Evolutionary conservation across 2,888 invertebrate genomes (phyloP), one percentile per base, ranked within the genome.

Genomic region (Erebia palarica): DNA sequence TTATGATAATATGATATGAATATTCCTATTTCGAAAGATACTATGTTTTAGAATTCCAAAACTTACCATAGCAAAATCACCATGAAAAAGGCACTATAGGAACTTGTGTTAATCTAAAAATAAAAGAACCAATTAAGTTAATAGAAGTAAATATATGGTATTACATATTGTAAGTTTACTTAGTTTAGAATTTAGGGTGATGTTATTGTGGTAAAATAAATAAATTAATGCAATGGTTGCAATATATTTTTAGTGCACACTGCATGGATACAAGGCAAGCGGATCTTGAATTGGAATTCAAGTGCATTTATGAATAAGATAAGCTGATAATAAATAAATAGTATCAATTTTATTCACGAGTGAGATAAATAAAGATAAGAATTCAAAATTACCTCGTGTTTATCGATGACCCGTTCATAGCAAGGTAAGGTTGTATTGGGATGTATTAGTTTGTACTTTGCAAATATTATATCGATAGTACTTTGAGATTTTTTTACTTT

Each of bases 81-180:
- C 42, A 67, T 55, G 27, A 13, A 58, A 58, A 69, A 64, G 58
- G 9, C 36, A 36, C 21, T 49, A 36, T 44, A 27, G n/a, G 51
- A 27, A 13, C 55, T 65, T 63, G 9, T 64, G 36, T 36, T 36
- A 36, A 44, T 68, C 68, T 68, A 68, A 58, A 69, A 69, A 58
- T 57, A 64, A 64, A 64, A 69, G 1, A 55, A 53, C 55, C 9
- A 44, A 14, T 21, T 68, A 61, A 58, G n/a, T 16, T n/a, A 42
- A 42, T 59, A 14, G 13, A 27, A 53, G n/a, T 49, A 16, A 16
- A 53, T 16, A 16, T 1, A 16, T 53, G 8, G 16, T 53, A 16
- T 8, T n/a, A 16, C 14, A 13, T 16, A 1, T 3, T 18, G 18
- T 10, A 10, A 16, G 2, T 16, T 10, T 16, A 18, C 3, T 53